phyloP scores from a whole-genome alignment of 2,797 vertebrate genomes.

The Mormyrops boulengeri region DNA sequence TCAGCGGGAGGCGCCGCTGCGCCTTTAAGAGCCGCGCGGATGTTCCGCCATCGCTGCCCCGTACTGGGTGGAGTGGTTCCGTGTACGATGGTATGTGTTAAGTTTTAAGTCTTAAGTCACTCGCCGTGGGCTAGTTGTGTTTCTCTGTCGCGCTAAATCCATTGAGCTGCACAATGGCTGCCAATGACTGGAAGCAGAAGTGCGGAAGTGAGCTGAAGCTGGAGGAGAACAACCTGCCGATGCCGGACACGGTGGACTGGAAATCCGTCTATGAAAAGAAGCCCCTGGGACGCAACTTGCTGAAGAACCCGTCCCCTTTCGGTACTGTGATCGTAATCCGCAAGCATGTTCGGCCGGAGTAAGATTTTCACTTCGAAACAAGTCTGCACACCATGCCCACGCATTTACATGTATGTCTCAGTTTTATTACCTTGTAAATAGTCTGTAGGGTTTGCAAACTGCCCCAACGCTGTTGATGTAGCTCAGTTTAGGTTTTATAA shows the following conservation, averaged over 20 bases:
- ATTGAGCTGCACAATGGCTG: neutral
- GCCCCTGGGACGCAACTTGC: neutral
- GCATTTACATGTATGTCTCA: neutral
- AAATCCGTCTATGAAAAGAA: neutral
- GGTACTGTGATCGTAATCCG: neutral
- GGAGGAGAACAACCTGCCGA: neutral
- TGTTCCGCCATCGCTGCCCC: neutral
- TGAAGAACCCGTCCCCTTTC: neutral
- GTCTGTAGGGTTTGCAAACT: neutral
- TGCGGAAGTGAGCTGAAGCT: neutral
- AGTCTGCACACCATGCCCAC: neutral
- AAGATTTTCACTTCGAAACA: neutral
- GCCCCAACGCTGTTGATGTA: neutral
- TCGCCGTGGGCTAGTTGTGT: neutral
- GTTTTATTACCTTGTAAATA: neutral
- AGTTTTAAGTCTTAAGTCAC: neutral
- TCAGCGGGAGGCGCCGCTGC: neutral
- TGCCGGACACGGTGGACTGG: neutral
- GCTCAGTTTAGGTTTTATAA: neutral
- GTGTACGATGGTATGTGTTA: neutral
- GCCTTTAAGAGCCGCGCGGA: neutral
- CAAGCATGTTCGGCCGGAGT: neutral
- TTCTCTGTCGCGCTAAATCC: neutral
- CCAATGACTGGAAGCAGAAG: slow-evolving; percentile 4
- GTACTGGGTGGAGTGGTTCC: neutral